Conservation (phyloP, 2,113 vertebrate species). For the Diphyllodes magnificus region DNA sequence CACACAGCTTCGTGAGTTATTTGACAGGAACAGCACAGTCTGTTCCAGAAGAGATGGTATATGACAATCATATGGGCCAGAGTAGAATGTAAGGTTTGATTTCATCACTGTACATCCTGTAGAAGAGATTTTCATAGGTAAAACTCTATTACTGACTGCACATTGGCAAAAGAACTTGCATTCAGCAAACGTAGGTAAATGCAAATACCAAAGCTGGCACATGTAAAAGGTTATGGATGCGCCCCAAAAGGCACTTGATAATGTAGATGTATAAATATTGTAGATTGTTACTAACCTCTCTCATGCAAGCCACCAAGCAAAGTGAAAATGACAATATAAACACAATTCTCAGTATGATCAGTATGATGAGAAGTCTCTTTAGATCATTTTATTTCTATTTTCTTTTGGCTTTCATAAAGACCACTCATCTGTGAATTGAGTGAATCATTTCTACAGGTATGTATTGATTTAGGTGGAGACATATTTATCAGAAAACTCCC, state of each 20-base stretch:
- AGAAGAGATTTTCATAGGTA: background rate
- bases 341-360: background rate
- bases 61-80: background rate
- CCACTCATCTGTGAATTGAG: background rate
- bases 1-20: background rate
- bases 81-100: background rate
- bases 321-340: background rate
- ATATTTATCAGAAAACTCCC: background rate
- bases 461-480: background rate
- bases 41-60: background rate
- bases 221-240: background rate
- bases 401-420: background rate
- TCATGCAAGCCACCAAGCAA: background rate
- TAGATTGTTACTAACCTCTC: background rate
- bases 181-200: background rate
- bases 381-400: background rate
- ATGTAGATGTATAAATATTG: background rate
- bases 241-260: background rate
- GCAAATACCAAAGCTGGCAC: background rate
- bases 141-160: background rate
- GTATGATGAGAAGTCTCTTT: background rate
- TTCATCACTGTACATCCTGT: background rate
- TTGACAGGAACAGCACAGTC: background rate
- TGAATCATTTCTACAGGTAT: background rate
- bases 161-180: background rate